phyloP scores from a whole-genome alignment of 2,113 vertebrate genomes.

The Dissostichus mawsoni region DNA sequence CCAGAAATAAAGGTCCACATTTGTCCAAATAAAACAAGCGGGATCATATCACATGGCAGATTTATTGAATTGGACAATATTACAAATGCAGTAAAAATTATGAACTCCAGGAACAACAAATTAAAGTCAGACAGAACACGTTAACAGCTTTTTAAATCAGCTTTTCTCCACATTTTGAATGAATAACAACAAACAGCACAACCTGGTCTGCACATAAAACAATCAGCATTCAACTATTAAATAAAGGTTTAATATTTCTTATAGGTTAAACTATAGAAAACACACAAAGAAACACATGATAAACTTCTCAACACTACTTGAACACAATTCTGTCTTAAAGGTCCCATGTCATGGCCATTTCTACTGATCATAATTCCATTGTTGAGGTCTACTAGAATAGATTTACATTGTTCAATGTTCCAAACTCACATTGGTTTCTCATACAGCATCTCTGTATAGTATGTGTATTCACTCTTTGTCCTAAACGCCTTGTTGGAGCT shows the following conservation, averaged over 20 bases:
- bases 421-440: no score
- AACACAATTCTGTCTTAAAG: neutral
- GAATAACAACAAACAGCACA: neutral
- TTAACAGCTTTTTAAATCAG: neutral
- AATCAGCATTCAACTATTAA: neutral
- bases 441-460: no score
- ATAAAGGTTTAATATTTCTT: neutral
- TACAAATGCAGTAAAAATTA: conserved; percentile 9
- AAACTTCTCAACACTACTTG: neutral
- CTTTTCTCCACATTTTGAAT: neutral
- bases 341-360: no score
- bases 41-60: conserved; percentile 22
- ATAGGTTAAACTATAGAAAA: neutral
- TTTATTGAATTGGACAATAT: conserved; percentile 59
- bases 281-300: neutral
- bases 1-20: neutral
- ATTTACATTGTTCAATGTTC: no score
- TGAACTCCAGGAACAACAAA: conserved; percentile 57
- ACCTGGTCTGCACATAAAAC: neutral
- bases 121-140: neutral
- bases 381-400: no score
- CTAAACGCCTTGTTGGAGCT: no score
- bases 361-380: no score
- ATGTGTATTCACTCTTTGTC: no score
- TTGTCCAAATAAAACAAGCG: neutral